phyloP scores from a whole-genome alignment of 37 sponge, comb jelly and placozoan genomes.

The Crambe crambe region DNA sequence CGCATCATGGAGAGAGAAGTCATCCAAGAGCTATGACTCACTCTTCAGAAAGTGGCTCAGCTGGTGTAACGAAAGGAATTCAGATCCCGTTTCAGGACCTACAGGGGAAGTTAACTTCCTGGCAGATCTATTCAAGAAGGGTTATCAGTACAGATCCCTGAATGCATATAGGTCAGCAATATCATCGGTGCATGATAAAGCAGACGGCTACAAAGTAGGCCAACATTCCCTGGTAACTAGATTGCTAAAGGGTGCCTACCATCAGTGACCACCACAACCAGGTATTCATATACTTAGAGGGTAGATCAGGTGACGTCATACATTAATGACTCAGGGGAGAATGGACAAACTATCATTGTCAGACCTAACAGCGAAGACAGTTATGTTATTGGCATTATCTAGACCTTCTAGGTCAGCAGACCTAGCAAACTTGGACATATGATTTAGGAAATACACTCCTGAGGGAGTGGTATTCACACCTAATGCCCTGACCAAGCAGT shows the following conservation, averaged over 20 bases:
- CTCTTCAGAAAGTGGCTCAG: slow-evolving; percentile 18
- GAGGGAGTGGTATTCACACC: slow-evolving; percentile 17
- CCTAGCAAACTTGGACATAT: slow-evolving; percentile 1
- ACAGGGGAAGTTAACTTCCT: slow-evolving; percentile 27
- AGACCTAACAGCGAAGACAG: slow-evolving; percentile 18
- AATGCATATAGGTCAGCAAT: slow-evolving; percentile 35
- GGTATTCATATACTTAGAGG: slow-evolving; percentile 26
- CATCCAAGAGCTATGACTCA: slow-evolving; percentile 29
- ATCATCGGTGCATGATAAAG: slow-evolving; percentile 14
- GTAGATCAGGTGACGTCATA: slow-evolving; percentile 3
- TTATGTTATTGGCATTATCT: slow-evolving; percentile 28
- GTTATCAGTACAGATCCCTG: slow-evolving; percentile 27
- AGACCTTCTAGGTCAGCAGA: not conserved
- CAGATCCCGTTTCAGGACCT: slow-evolving; percentile 48
- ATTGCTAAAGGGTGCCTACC: slow-evolving; percentile 31
- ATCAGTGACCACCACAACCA: slow-evolving; percentile 22
- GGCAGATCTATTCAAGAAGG: slow-evolving; percentile 21
- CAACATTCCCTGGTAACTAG: slow-evolving; percentile 15
- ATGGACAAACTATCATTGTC: not conserved
- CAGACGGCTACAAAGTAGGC: slow-evolving; percentile 14
- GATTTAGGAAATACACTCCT: not conserved
- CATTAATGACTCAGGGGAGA: not conserved
- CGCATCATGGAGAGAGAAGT: slow-evolving; percentile 37
- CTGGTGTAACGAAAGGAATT: slow-evolving; percentile 20
- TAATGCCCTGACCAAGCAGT: slow-evolving; percentile 13